Conservation (phyloP, 2,113 vertebrate species). For the Orycteropus afer region DNA sequence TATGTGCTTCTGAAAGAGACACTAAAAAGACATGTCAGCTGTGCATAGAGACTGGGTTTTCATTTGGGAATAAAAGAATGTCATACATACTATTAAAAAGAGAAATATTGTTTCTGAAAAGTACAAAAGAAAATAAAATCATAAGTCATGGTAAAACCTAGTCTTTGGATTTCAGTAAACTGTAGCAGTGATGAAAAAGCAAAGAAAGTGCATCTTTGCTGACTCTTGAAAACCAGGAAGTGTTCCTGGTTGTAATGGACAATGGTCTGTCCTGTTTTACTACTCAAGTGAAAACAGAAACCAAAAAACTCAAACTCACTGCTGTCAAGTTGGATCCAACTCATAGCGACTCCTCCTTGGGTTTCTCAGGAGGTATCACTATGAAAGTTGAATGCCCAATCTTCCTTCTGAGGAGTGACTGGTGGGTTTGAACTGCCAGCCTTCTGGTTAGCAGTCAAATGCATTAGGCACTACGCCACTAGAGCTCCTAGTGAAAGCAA, state of each 20-base stretch:
- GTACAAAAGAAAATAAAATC: background rate
- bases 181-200: background rate
- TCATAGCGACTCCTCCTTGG: no score
- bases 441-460: no score
- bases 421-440: no score
- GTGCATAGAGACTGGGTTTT: background rate
- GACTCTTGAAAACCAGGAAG: background rate
- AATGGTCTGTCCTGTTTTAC: conserved; percentile 10
- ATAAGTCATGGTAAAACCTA: background rate
- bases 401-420: no score
- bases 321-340: no score
- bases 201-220: background rate
- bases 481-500: background rate
- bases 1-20: conserved; percentile 34
- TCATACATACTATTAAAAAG: background rate
- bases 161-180: background rate
- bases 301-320: no score
- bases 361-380: no score
- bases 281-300: background rate
- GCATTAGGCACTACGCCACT: no score
- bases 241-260: background rate
- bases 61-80: background rate
- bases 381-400: no score
- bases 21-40: background rate
- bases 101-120: conserved; percentile 12